These are phyloP conservation scores for Lateolabrax maculatus DNA, from an alignment of 2,797 vertebrate genomes.

Conservation along the genomic window DNA sequence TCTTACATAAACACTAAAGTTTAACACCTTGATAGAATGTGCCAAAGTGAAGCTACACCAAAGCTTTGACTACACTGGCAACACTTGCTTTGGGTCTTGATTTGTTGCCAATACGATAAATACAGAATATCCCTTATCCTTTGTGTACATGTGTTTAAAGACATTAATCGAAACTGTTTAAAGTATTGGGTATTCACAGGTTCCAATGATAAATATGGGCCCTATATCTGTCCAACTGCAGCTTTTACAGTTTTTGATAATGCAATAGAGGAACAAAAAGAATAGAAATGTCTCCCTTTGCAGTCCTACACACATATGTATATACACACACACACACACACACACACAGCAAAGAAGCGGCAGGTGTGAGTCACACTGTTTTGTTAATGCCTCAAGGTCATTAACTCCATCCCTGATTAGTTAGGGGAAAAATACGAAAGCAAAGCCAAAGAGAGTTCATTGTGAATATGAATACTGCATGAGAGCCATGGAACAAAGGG, in stretches of 20 bases:
- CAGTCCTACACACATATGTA: slow-evolving; percentile 3
- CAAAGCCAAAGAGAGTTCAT: slow-evolving; percentile 61
- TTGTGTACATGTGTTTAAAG: not conserved
- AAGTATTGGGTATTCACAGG: not conserved
- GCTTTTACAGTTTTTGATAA: not conserved
- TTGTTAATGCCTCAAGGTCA: slow-evolving; percentile 72
- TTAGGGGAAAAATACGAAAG: slow-evolving; percentile 28
- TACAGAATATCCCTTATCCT: not conserved
- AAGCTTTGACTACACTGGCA: not conserved
- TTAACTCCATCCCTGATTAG: slow-evolving; percentile 71
- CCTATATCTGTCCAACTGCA: not conserved
- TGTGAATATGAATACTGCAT: slow-evolving; percentile 75
- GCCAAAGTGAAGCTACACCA: not conserved
- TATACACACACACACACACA: slow-evolving; percentile 20
- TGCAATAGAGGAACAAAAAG: slow-evolving; percentile 2
- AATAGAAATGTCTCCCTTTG: not conserved
- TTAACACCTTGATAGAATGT: not conserved
- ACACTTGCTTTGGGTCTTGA: not conserved
- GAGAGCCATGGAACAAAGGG: slow-evolving; percentile 68
- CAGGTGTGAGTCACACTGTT: slow-evolving; percentile 65
- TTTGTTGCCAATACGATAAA: not conserved
- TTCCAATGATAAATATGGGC: not conserved
- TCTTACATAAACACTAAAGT: too few species aligned
- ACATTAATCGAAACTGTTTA: not conserved
- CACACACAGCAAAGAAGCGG: slow-evolving; percentile 8